Base-by-base conservation (phyloP, 2,113 vertebrate species). In the Todiramphus saurophagus region DNA sequence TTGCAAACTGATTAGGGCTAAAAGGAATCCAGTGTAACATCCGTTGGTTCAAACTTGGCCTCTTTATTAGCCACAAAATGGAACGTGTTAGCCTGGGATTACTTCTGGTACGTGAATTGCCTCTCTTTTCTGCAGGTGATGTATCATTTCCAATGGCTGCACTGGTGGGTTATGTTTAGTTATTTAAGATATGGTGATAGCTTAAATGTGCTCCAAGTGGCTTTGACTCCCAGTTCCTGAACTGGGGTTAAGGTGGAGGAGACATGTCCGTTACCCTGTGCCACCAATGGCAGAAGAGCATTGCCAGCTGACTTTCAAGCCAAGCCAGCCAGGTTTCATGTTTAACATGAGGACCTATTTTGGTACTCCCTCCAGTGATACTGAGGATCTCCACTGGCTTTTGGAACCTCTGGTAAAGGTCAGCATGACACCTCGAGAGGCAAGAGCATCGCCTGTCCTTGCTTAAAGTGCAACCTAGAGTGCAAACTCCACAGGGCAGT, bases 201-300 rank as follows among this genome's bases (percentile, higher is more conserved):
- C 41, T 69, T 50, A 66, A 83, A 55, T 1, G 1, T 43, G 21
- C 25, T 70, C 30, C 10, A 28, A 16, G 24, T 53, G 24, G 18
- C 59, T 94, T 44, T 20, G 16, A 35, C 11, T n/a, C 9, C 14
- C 43, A 51, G 46, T 28, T 55, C 16, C 43, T 2, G 1, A 7
- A 75, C 44, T 70, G 41, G 9, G 25, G 30, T 23, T 8, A 7
- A 16, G 10, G 1, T 30, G 16, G 13, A 16, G 15, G 5, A 56
- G 66, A 78, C 17, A 9, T 5, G 18, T n/a, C 11, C 3, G 1
- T 50, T 31, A 6, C 11, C 7, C 4, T 10, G 6, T 66, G 41
- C 31, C 19, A 7, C 33, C 16, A 16, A 25, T 0, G 0, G 7
- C 8, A 30, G 25, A 50, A 68, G 51, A 9, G 17, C 33, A 23